These are phyloP conservation scores for Harpagoxenus sublaevis DNA, from an alignment of 2,888 invertebrate genomes.

Conservation along the genomic window DNA sequence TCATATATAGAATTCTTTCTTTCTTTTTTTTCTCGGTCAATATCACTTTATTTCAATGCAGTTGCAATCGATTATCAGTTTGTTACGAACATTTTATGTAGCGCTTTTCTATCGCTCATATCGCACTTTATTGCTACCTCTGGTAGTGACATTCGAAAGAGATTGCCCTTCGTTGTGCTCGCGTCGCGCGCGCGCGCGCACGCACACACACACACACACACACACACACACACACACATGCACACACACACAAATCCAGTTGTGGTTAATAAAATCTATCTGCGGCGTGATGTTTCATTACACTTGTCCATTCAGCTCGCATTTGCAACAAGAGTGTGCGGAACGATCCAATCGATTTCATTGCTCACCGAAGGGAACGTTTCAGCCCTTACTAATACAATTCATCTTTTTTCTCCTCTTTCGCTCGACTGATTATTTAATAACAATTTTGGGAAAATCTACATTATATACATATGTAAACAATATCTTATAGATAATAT, in stretches of 20 bases:
- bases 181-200: neutral
- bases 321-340: slow-evolving; percentile 15
- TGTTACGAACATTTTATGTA: slow-evolving; percentile 26
- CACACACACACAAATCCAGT: neutral
- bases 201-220: too few relatives aligned
- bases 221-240: too few relatives aligned
- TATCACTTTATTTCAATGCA: slow-evolving; percentile 38
- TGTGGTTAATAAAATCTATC: slow-evolving; percentile 30
- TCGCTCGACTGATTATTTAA: neutral
- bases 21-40: neutral
- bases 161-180: slow-evolving; percentile 24
- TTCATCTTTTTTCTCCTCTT: neutral
- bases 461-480: neutral
- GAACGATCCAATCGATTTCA: neutral
- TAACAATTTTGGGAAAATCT: neutral
- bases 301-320: slow-evolving; percentile 5
- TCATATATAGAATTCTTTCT: neutral
- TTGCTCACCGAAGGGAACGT: neutral
- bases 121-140: slow-evolving; percentile 46
- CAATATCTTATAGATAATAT: neutral
- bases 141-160: slow-evolving; percentile 39
- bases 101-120: slow-evolving; percentile 41
- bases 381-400: neutral
- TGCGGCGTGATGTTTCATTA: slow-evolving; percentile 22
- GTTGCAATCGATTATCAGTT: slow-evolving; percentile 41